Conservation (phyloP, 1,140 invertebrate species). For the Babylonia areolata region DNA sequence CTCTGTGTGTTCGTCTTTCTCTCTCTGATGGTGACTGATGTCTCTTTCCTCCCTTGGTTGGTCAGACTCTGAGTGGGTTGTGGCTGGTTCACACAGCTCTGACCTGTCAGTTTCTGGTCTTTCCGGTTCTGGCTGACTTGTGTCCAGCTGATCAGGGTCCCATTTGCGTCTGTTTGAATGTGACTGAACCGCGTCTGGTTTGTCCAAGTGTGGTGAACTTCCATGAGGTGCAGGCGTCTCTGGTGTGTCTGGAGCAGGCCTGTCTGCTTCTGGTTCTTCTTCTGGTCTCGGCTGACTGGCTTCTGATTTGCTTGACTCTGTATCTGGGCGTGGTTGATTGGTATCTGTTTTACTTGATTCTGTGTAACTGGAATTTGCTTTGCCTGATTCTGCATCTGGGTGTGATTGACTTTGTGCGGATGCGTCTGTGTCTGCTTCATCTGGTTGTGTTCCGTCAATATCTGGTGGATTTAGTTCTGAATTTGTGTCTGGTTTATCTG, state of each 20-base stretch:
- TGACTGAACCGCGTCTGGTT: background rate
- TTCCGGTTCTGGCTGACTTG: no score
- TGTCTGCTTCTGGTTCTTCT: no score
- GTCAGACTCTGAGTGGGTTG: background rate
- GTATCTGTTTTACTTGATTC: background rate
- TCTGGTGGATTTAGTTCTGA: background rate
- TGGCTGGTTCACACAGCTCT: no score
- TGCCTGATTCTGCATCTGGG: no score
- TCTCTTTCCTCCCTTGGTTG: background rate
- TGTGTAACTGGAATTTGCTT: background rate
- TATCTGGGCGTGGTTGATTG: no score
- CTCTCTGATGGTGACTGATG: background rate
- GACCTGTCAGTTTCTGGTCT: background rate
- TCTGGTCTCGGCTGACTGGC: no score
- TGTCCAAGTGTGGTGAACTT: background rate
- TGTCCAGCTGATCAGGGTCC: background rate
- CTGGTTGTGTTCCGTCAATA: background rate
- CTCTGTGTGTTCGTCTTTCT: background rate
- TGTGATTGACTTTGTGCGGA: no score
- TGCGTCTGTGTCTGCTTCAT: no score
- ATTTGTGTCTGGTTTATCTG: background rate
- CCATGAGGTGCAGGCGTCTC: no score
- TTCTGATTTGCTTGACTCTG: no score
- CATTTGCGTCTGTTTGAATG: no score
- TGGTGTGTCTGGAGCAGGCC: no score